phyloP scores from a whole-genome alignment of 2,888 invertebrate genomes.

The Hirtodrosophila duncani region DNA sequence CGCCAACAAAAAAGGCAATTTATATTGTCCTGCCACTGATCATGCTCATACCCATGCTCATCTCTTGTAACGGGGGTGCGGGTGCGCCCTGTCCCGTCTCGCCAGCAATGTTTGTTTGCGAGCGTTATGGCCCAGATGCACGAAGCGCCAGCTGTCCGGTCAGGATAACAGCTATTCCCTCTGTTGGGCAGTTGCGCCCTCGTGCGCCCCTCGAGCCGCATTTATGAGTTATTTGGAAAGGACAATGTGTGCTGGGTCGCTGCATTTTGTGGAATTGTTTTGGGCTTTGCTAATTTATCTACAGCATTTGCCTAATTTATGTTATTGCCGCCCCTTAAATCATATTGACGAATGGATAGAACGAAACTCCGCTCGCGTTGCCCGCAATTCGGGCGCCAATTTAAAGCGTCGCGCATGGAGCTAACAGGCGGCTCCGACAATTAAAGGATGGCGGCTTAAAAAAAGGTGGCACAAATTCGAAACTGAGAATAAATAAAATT shows the following conservation, averaged over 20 bases:
- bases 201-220: constrained; percentile 24
- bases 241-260: constrained; percentile 43
- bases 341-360: constrained; percentile 45
- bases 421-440: too few relatives aligned
- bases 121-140: constrained; percentile 55
- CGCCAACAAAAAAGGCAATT: constrained; percentile 50
- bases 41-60: background rate
- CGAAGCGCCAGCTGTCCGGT: constrained; percentile 64
- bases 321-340: constrained; percentile 51
- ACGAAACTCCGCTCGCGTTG: background rate
- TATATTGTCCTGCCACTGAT: constrained; percentile 38
- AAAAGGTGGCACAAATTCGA: background rate
- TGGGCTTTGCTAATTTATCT: constrained; percentile 62
- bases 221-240: constrained; percentile 70
- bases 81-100: too few relatives aligned
- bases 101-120: too few relatives aligned
- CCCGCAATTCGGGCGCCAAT: too few relatives aligned
- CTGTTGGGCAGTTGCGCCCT: constrained; percentile 5
- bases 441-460: constrained; percentile 16
- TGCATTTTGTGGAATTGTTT: constrained; percentile 61
- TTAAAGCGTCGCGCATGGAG: constrained; percentile 43
- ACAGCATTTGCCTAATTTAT: constrained; percentile 69
- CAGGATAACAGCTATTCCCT: too few relatives aligned
- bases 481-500: constrained; percentile 67
- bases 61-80: too few relatives aligned